Base-by-base conservation (phyloP, 2,113 vertebrate species). In the Cavia aperea region DNA sequence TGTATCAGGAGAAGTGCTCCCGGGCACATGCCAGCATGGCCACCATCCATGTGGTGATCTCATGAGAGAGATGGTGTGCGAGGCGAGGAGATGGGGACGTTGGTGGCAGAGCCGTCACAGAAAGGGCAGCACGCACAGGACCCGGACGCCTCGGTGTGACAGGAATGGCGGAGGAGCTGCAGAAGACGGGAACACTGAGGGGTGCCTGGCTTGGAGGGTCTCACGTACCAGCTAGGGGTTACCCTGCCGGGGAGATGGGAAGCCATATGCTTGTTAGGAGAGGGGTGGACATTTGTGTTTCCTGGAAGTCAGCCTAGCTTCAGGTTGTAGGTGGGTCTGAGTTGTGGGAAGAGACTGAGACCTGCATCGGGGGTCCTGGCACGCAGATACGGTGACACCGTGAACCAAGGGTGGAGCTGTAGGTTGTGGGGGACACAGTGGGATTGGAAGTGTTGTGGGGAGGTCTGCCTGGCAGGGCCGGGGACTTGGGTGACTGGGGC, bases 11-110 rank as follows among this genome's bases (percentile, higher is more conserved):
- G 60, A 89, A 84, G 39, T 5, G 46, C n/a, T 51, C 51, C 6
- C 46, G 2, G 23, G 11, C 2, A 13, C 2, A 11, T 75, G 46
- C 24, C 60, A 56, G 0, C 21, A 7, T 12, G 11, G 16, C 13
- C 65, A 26, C 66, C 18, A n/a, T 26, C 66, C 18, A n/a, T 49
- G 13, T 58, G 31, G 66, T 70, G 70, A 21, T 29, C 18, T 49
- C 26, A 10, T 72, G 3, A 31, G 43, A 77, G 73, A 77, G 13
- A 31, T 26, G 49, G 73, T 31, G 73, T 5, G 24, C 29, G 15
- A 31, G 46, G 46, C 26, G 15, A 16, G 73, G 15, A 49, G 46
- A 26, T 29, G 43, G 14, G 33, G 29, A 29, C 21, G 29, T 51
- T 15, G 12, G 36, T 56, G 33, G 79, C 77, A 49, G 51, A 73